Conservation (phyloP, 2,888 invertebrate species). For the Monochamus alternatus region DNA sequence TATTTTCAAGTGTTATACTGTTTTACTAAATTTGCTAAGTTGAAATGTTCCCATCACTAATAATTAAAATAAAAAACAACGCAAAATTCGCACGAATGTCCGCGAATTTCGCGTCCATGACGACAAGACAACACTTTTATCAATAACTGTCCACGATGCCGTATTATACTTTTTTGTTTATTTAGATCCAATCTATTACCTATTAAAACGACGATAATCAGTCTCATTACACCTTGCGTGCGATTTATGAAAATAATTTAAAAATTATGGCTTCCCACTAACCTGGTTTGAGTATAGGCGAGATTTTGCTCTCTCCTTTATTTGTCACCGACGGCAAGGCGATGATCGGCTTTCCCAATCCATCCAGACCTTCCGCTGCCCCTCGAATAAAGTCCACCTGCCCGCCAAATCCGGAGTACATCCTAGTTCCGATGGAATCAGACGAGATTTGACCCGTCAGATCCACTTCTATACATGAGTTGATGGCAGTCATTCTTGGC, state of each 20-base stretch:
- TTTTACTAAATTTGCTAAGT: no score
- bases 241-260: neutral
- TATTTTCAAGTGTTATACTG: no score
- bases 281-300: constrained; percentile 87
- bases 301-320: constrained; percentile 88
- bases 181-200: no score
- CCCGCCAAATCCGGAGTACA: constrained; percentile 91
- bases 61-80: no score
- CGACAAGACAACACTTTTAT: no score
- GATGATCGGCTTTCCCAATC: constrained; percentile 92
- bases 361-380: constrained; percentile 88
- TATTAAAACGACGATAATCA: no score
- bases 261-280: constrained; percentile 52
- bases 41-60: no score
- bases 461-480: constrained; percentile 96
- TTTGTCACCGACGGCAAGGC: constrained; percentile 88
- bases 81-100: no score
- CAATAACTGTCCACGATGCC: no score
- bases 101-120: no score
- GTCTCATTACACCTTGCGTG: no score
- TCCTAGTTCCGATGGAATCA: constrained; percentile 91
- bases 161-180: no score
- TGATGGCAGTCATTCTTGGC: constrained; percentile 96
- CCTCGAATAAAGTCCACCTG: constrained; percentile 96
- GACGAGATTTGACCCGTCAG: constrained; percentile 94